A percentile compares a stretch with the other conserved stretches of the same genome.
Conservation (phyloP, 2,888 invertebrate species). For the Calliopum simillimum region DNA sequence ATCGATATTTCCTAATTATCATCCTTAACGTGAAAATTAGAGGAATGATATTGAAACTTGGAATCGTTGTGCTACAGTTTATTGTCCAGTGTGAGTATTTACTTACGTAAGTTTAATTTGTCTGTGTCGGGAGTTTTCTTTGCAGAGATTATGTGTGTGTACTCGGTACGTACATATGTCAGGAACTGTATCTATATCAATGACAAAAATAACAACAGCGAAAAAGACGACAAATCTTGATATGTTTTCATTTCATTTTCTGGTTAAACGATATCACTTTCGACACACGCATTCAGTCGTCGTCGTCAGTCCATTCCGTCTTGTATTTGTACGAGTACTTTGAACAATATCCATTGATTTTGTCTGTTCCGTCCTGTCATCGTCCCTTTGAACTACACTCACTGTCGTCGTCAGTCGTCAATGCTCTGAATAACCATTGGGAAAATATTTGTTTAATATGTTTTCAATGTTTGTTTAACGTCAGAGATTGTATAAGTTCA, state of each 20-base stretch:
- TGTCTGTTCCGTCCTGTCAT: not conserved
- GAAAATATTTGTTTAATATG: slow-evolving; percentile 33
- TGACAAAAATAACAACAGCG: slow-evolving; percentile 26
- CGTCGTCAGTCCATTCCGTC: too few relatives aligned
- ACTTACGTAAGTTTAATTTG: slow-evolving; percentile 14
- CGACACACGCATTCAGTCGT: too few relatives aligned
- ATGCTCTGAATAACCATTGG: slow-evolving; percentile 19
- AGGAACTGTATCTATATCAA: slow-evolving; percentile 36
- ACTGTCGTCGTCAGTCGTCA: too few relatives aligned
- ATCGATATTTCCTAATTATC: too few relatives aligned
- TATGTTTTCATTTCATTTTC: slow-evolving; percentile 26
- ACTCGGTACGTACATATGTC: too few relatives aligned
- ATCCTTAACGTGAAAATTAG: too few relatives aligned
- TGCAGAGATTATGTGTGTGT: slow-evolving; percentile 39
- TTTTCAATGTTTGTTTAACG: slow-evolving; percentile 24
- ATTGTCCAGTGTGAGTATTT: slow-evolving; percentile 1
- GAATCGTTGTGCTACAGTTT: too few relatives aligned
- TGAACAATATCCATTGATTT: too few relatives aligned
- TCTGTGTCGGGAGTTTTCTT: not conserved
- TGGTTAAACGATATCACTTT: slow-evolving; percentile 17
- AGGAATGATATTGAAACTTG: too few relatives aligned
- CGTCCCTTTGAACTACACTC: slow-evolving; percentile 9
- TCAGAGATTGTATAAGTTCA: not conserved
- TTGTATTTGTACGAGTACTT: too few relatives aligned
- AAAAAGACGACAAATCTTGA: slow-evolving; percentile 13